Evolutionary conservation across 2,888 invertebrate species (phyloP).

Genomic region (Mesorhabditis belari): DNA sequence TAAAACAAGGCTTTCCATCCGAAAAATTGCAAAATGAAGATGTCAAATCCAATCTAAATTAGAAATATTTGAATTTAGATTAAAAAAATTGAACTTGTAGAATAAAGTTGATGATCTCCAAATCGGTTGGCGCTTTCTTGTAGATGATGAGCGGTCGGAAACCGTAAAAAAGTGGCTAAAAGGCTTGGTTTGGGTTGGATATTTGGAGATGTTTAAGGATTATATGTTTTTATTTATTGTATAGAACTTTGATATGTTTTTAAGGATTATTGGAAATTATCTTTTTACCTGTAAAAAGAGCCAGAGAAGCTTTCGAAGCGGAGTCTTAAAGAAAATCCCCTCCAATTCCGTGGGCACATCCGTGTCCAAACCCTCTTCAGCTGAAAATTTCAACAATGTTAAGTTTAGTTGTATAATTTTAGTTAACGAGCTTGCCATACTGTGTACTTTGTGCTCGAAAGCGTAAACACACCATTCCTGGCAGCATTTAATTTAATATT

Average conservation of each 20-base stretch:
- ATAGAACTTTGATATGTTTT: no score
- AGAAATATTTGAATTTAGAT: neutral
- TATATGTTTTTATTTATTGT: no score
- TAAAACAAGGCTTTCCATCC: slow-evolving; percentile 73
- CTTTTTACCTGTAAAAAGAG: slow-evolving; percentile 83
- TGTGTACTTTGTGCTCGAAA: no score
- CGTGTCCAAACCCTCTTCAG: slow-evolving; percentile 84
- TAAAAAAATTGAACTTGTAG: slow-evolving; percentile 60
- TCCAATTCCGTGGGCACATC: slow-evolving; percentile 89
- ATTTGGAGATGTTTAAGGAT: no score
- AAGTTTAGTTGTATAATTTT: no score
- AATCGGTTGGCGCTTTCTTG: slow-evolving; percentile 61
- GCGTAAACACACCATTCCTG: no score
- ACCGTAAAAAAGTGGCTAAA: slow-evolving; percentile 83
- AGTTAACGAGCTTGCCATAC: no score
- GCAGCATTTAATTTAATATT: neutral
- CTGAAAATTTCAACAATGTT: no score
- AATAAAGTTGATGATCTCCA: slow-evolving; percentile 77
- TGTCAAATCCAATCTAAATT: slow-evolving; percentile 71
- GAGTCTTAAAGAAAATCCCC: slow-evolving; percentile 82
- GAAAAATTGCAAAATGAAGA: slow-evolving; percentile 65
- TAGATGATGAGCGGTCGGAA: slow-evolving; percentile 69
- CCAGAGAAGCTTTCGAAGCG: slow-evolving; percentile 85
- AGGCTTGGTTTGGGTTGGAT: neutral
- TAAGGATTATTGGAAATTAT: slow-evolving; percentile 74